Evolutionary conservation across 2,797 vertebrate genomes (phyloP), one percentile per base, ranked within the genome.

Genomic region (Dallia pectoralis): DNA sequence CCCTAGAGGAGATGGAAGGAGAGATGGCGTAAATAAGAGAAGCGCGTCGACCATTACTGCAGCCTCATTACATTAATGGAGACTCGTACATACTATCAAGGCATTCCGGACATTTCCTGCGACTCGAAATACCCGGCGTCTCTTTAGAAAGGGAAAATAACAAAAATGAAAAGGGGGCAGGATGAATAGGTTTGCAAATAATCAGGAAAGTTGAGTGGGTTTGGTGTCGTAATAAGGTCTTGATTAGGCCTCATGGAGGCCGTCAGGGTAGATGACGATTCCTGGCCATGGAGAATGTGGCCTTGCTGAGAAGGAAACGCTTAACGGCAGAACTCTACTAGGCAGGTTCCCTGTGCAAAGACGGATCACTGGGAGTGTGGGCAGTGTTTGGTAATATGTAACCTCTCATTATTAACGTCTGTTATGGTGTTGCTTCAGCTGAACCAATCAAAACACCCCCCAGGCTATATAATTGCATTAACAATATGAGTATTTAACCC

Each of bases 61-160:
- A 91, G 91, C 88, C 92, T 94, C 93, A 94, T 94, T 94, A 93
- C 88, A 88, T 89, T 93, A 94, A 94, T 94, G 92, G 91, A 91
- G 91, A 93, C 88, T 89, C 85, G 93, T 91, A 88, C 87, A 77
- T 93, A 89, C 91, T 89, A 88, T 94, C 91, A 91, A 89, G 91
- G 91, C 89, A 92, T 91, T 85, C 81, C 88, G 87, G 92, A 93
- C 91, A 92, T 91, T 87, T 84, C 77, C 83, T 84, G 81, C 87
- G 87, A 92, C 89, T 88, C 59, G 63, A 89, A 85, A 75, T 78
- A 83, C 80, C 84, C 73, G 65, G 85, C 79, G 82, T 84, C 87
- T 74, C 72, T 69, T 74, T 74, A 71, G 78, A 74, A 74, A 48
- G 33, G 40, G 48, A 74, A 67, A 59, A 81, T 65, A 12, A 77